Conservation (phyloP, 2,113 vertebrate species). For the Phrynosoma platyrhinos region DNA sequence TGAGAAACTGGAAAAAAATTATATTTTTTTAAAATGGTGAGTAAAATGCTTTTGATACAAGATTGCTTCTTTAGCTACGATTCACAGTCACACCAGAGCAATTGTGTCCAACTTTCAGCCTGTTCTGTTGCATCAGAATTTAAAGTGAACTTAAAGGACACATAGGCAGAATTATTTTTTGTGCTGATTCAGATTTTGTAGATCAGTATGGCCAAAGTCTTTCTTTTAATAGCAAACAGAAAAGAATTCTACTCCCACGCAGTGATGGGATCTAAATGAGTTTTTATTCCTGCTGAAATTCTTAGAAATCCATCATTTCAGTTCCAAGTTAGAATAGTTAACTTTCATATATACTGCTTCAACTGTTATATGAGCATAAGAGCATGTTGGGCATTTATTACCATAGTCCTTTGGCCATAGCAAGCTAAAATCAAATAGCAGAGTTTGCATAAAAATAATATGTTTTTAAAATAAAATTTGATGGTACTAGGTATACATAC, state of each 20-base stretch:
- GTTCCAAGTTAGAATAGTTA: neutral
- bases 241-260: neutral
- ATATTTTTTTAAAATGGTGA: neutral
- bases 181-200: neutral
- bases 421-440: too few species aligned
- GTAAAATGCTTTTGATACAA: neutral
- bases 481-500: too few species aligned
- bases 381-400: too few species aligned
- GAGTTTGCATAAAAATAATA: too few species aligned
- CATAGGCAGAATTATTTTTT: neutral
- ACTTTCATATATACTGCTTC: neutral
- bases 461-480: too few species aligned
- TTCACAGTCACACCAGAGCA: neutral
- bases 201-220: neutral
- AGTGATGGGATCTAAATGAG: slow-evolving; percentile 1
- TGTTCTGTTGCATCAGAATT: neutral
- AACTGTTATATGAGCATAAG: too few species aligned
- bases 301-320: slow-evolving; percentile 3
- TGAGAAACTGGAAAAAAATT: neutral
- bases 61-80: neutral
- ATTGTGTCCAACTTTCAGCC: neutral
- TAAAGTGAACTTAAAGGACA: neutral
- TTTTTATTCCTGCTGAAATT: slow-evolving; percentile 11
- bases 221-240: neutral
- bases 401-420: too few species aligned